phyloP scores from a whole-genome alignment of 2,797 vertebrate species.

The Silurus lanzhouensis region DNA sequence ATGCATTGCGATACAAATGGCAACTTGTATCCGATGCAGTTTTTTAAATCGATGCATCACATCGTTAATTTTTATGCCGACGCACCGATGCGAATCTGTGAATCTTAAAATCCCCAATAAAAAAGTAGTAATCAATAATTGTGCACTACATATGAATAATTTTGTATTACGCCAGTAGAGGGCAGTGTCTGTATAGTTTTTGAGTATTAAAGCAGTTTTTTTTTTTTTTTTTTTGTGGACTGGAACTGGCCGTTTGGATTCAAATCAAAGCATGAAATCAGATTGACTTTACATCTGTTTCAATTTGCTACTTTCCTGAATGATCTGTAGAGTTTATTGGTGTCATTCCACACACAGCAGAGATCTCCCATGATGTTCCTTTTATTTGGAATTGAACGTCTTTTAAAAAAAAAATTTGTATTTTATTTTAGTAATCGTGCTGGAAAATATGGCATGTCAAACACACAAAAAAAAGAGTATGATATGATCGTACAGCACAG shows the following conservation, averaged over 20 bases:
- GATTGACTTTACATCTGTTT: slow-evolving; percentile 34
- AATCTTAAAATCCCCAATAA: too few relatives aligned
- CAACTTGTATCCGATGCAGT: too few relatives aligned
- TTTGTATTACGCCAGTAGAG: slow-evolving; percentile 45
- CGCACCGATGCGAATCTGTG: too few relatives aligned
- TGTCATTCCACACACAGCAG: neutral
- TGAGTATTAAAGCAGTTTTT: neutral
- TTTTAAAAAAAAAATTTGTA: neutral
- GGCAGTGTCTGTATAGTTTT: slow-evolving; percentile 41
- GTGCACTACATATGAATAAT: neutral
- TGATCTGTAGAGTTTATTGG: slow-evolving; percentile 8
- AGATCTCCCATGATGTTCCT: neutral
- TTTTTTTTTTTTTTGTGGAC: neutral
- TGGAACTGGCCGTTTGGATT: slow-evolving; percentile 6
- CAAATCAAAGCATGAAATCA: slow-evolving; percentile 16
- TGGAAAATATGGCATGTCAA: neutral
- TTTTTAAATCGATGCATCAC: too few relatives aligned
- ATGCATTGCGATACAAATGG: too few relatives aligned
- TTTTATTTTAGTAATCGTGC: neutral
- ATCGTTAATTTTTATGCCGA: too few relatives aligned
- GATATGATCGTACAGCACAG: neutral
- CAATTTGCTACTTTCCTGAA: slow-evolving; percentile 19
- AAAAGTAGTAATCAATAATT: too few relatives aligned
- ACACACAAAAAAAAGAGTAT: neutral
- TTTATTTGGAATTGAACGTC: neutral